Evolutionary conservation across 2,797 vertebrate genomes (phyloP), one percentile per base, ranked within the genome.

Genomic region (Xiphorhynchus erythropygius): DNA sequence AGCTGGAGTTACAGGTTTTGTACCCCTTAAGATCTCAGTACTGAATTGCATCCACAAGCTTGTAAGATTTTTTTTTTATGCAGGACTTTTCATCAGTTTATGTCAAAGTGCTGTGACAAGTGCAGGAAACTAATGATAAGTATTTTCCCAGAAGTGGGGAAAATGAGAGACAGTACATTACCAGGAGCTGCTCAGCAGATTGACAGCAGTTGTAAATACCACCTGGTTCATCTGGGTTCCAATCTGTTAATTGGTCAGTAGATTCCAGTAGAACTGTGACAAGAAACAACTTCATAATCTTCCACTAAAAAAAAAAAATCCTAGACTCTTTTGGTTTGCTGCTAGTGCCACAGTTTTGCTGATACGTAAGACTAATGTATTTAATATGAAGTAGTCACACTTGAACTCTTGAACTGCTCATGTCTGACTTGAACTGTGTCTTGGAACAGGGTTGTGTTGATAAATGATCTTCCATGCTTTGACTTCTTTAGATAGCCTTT

Each of bases 101-200:
- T 53, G 46, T 83, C 21, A 12, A 62, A 83, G 39, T 64, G 37
- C 71, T 90, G 14, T 59, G 33, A 32, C 37, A 64, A 56, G 12
- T 52, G 19, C 57, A 53, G 65, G 60, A 70, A 69, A 39, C 21
- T 13, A 63, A n/a, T 6, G 0, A 2, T 67, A 13, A 0, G 0
- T 41, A 6, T 63, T 83, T 52, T 39, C 24, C 44, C 76, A 5
- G 17, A 90, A 85, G 25, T 6, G 12, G 23, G 17, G 42, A 37
- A 80, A 28, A 9, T 32, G 53, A 69, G 28, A 49, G 18, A 32
- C 30, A 53, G 37, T 73, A 39, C 86, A 39, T 84, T 77, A 64
- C 13, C 9, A 71, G 52, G 57, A 84, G 24, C 62, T 84, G n/a
- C 52, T 70, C 24, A 50, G 50, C 33, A 90, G 41, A 68, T n/a